Evolutionary conservation across 1,140 invertebrate genomes (phyloP), one percentile per base, ranked within the genome.

Genomic region (Pseudoatta argentina): DNA sequence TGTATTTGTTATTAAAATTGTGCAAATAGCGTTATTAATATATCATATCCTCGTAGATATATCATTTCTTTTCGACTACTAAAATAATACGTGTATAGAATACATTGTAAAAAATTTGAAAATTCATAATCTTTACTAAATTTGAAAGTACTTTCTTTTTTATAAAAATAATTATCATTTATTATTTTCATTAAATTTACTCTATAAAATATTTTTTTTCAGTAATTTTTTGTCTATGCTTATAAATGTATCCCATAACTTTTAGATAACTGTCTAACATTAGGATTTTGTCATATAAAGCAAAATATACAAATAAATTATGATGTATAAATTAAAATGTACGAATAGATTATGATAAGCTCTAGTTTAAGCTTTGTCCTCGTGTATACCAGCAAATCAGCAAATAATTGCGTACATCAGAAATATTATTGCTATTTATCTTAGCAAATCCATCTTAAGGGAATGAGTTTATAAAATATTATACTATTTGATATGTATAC

Each of bases 1-100:
- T 34, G 8, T 10, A 8, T n/a, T 18, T 66, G 7, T 66, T 34
- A n/a, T n/a, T 66, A 66, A 61, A 24, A 61, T 61, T 16, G 1
- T 61, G 1, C 59, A 27, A 61, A 66, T 66, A 66, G 18, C 30
- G n/a, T 66, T 66, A 66, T 64, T 64, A 64, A 61, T n/a, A n/a
- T 10, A 24, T 57, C 10, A 59, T 59, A 34, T 34, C 1, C 1
- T 10, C 7, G 3, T 66, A 27, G 2, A 66, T 34, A 64, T 30
- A 66, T 66, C 8, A 30, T 21, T 59, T 59, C n/a, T n/a, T 66
- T n/a, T n/a, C 27, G 27, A 64, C 2, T n/a, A 8, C 24, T 3
- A 66, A 66, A 34, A 66, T n/a, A 66, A 63, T 63, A 6, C 18
- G 14, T 7, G 7, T 30, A 63, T 63, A 63, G 4, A 30, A 63